phyloP scores from a whole-genome alignment of 2,888 invertebrate genomes.

The Chrysotoxum bicinctum region DNA sequence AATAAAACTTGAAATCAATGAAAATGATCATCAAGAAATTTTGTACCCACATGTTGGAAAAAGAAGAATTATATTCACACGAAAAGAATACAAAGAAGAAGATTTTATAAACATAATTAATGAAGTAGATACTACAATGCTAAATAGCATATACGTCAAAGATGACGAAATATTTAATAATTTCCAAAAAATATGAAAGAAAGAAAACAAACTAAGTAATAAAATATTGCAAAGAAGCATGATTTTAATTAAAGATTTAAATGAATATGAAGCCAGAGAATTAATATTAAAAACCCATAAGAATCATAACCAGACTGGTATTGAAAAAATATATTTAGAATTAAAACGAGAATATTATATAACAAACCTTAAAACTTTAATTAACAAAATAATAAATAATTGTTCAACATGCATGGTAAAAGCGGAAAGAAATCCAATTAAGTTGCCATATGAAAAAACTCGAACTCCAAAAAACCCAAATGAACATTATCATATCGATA shows the following conservation, averaged over 20 bases:
- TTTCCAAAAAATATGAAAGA: background rate
- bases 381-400: background rate
- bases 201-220: too few relatives aligned
- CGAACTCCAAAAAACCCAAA: conserved; percentile 13
- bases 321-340: too few relatives aligned
- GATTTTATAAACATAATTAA: too few relatives aligned
- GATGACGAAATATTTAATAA: background rate
- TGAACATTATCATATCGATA: conserved; percentile 21
- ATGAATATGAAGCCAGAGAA: too few relatives aligned
- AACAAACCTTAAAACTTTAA: background rate
- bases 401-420: background rate
- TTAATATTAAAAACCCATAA: too few relatives aligned
- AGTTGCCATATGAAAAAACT: conserved; percentile 14
- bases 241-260: too few relatives aligned
- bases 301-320: too few relatives aligned
- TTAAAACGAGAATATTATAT: background rate
- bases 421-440: too few relatives aligned
- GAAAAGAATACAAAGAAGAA: background rate
- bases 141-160: background rate
- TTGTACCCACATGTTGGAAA: background rate
- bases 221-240: too few relatives aligned
- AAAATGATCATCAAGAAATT: background rate
- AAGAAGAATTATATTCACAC: background rate
- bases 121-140: background rate
- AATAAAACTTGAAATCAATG: background rate